Evolutionary conservation across 2,113 vertebrate species (phyloP).

Genomic region (Odocoileus hemionus): DNA sequence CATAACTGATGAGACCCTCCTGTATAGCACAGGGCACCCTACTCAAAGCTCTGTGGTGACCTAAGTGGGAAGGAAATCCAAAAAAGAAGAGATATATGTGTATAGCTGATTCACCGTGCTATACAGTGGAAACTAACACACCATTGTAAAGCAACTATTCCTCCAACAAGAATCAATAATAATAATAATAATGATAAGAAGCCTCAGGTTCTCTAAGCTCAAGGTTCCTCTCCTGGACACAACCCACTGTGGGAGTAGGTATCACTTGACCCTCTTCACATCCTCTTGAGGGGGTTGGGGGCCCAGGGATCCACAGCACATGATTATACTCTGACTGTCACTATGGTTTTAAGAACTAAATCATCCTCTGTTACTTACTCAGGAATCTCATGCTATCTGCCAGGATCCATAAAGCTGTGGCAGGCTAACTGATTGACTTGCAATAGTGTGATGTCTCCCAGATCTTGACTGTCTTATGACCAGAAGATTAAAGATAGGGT

Average conservation of each 20-base stretch:
- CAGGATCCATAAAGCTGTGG: background rate
- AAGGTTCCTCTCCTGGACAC: background rate
- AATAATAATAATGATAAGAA: background rate
- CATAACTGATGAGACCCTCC: background rate
- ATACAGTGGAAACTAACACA: background rate
- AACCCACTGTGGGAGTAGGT: background rate
- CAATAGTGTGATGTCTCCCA: background rate
- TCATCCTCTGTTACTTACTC: background rate
- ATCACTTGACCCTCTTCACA: background rate
- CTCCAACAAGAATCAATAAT: background rate
- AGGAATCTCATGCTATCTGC: background rate
- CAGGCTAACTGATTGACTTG: background rate
- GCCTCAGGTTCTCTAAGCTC: background rate
- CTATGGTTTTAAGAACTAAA: background rate
- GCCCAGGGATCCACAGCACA: background rate
- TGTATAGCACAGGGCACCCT: background rate
- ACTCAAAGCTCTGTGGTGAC: background rate
- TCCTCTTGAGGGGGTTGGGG: too few relatives aligned
- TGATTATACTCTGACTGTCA: background rate
- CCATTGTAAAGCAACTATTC: background rate
- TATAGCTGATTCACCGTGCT: background rate
- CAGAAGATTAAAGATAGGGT: background rate
- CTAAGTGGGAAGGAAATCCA: background rate
- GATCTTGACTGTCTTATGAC: background rate
- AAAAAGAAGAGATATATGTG: background rate